Evolutionary conservation across 2,797 vertebrate species (phyloP).

Genomic region (Anableps anableps): DNA sequence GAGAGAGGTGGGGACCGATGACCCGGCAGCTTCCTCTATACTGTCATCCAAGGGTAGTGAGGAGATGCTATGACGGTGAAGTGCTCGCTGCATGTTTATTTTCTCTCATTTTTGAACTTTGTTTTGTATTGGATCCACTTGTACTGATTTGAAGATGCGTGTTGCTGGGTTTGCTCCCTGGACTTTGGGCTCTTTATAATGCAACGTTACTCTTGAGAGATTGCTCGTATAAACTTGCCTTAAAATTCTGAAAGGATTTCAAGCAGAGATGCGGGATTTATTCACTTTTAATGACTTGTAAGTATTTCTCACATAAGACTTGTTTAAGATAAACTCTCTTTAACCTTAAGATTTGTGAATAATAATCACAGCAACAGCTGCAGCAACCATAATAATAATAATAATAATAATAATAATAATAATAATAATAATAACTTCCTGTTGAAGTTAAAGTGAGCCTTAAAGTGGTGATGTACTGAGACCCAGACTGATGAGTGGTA

Average conservation of each 20-base stretch:
- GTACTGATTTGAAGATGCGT: constrained; percentile 28
- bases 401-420: background rate
- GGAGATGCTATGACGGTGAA: constrained; percentile 58
- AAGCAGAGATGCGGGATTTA: constrained; percentile 60
- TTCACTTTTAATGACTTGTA: constrained; percentile 50
- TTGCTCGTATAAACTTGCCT: constrained; percentile 26
- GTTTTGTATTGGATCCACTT: constrained; percentile 32
- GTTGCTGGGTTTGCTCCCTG: constrained; percentile 25
- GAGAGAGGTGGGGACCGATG: constrained; percentile 55
- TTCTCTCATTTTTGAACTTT: background rate
- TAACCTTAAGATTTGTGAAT: background rate
- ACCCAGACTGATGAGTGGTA: background rate
- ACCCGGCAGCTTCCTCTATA: constrained; percentile 66
- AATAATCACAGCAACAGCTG: background rate
- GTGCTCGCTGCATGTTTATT: constrained; percentile 22
- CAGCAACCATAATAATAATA: background rate
- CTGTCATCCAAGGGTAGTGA: constrained; percentile 60
- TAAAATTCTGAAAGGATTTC: constrained; percentile 50
- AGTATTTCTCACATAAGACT: constrained; percentile 57
- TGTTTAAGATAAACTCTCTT: background rate
- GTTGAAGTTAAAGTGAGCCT: background rate
- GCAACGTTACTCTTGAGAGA: background rate
- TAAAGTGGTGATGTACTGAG: background rate
- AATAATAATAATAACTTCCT: background rate
- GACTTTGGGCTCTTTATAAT: constrained; percentile 44